Evolutionary conservation across 2,113 vertebrate species (phyloP).

Genomic region (Mobula birostris): DNA sequence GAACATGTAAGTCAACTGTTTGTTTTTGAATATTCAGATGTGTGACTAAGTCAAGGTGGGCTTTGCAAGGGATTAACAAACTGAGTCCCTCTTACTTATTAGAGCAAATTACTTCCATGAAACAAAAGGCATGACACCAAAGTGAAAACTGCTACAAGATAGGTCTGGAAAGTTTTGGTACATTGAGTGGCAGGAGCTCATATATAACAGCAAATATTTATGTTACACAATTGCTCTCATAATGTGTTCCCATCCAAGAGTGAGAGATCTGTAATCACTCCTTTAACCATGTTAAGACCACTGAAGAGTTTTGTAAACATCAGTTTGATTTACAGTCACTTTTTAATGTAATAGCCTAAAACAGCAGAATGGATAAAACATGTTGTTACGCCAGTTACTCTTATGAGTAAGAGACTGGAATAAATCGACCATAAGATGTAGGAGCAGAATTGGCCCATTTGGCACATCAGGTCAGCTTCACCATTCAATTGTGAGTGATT

Average conservation of each 20-base stretch:
- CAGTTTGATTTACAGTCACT: neutral
- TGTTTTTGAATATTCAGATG: neutral
- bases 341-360: neutral
- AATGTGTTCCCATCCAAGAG: neutral
- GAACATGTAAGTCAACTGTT: neutral
- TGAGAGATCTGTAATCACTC: neutral
- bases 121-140: neutral
- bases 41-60: neutral
- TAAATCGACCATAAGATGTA: neutral
- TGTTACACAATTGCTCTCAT: neutral
- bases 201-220: conserved; percentile 14
- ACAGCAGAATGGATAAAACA: neutral
- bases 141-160: conserved; percentile 10
- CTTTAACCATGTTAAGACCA: neutral
- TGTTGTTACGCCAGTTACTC: neutral
- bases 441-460: too few relatives aligned
- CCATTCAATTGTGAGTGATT: too few relatives aligned
- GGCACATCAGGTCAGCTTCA: too few relatives aligned
- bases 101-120: neutral
- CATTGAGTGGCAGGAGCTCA: neutral
- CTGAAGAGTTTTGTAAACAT: neutral
- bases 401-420: neutral
- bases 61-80: neutral
- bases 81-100: neutral
- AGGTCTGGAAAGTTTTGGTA: conserved; percentile 14